Evolutionary conservation across 2,113 vertebrate genomes (phyloP), one percentile per base, ranked within the genome.

Genomic region (Alexandromys fortis): DNA sequence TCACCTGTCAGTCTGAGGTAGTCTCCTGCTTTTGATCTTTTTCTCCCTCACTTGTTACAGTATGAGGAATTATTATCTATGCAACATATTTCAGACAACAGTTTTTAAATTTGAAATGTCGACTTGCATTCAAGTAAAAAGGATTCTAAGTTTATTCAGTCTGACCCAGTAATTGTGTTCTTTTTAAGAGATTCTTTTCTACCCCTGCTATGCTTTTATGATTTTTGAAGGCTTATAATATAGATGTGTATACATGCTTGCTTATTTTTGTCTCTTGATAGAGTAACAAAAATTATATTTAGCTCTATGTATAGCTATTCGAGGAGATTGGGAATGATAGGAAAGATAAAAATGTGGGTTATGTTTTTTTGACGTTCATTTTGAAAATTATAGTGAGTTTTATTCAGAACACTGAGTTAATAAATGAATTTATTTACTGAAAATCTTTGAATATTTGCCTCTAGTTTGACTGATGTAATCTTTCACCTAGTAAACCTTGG

Each of bases 381-480:
- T 94, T 91, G 21, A 77, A 65, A 52, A 83, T 68, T 8, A 38
- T 72, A n/a, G 68, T 45, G 63, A 16, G 30, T 63, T 94, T 94
- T 90, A 47, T 78, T 65, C 19, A n/a, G 88, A 47, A 33, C 87
- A 87, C 86, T 90, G 86, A 72, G 68, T 65, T 82, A 93, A 83
- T 90, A 81, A 87, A 63, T 93, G 24, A 87, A 92, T 94, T n/a
- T 76, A 76, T 76, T 87, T 90, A 33, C 70, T 88, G 30, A 82
- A 90, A 92, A 76, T 92, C 35, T 86, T 92, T 94, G 33, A 52
- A 19, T 79, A 49, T 79, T 55, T 79, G 49, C 33, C 33, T 55
- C 33, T 79, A 79, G 30, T 73, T 92, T 63, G 70, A 9, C 72
- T 70, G 10, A 81, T 86, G 17, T 86, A 16, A 49, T 95, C 67